phyloP scores from a whole-genome alignment of 2,797 vertebrate species.

The Hoplostethus mediterraneus region DNA sequence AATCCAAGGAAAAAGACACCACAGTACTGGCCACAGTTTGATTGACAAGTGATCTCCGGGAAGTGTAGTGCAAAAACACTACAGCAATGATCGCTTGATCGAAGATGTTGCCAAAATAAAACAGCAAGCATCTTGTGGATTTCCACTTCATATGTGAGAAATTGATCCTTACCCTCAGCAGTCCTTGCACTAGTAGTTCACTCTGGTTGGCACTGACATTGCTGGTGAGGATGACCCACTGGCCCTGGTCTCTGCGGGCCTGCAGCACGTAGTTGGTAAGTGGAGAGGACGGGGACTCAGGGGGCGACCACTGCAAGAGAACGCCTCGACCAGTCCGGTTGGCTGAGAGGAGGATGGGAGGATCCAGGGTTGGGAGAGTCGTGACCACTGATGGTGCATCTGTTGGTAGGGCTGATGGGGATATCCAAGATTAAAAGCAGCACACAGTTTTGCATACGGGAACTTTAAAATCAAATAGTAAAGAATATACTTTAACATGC shows the following conservation, averaged over 20 bases:
- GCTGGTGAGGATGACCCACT: conserved; percentile 90
- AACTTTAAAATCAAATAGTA: background rate
- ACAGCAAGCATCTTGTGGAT: no score
- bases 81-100: no score
- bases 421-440: background rate
- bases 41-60: no score
- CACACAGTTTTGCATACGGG: background rate
- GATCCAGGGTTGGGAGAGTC: conserved; percentile 78
- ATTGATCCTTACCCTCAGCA: conserved; percentile 88
- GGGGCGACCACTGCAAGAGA: conserved; percentile 90
- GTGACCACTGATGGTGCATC: conserved; percentile 68
- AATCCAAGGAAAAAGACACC: no score
- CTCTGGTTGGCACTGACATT: conserved; percentile 86
- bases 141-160: background rate
- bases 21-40: no score
- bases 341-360: conserved; percentile 87
- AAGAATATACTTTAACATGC: background rate
- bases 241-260: conserved; percentile 86
- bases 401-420: conserved; percentile 73
- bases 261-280: conserved; percentile 90
- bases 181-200: conserved; percentile 90
- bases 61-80: no score
- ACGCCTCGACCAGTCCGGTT: conserved; percentile 88
- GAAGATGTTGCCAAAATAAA: no score
- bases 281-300: conserved; percentile 78